phyloP scores from a whole-genome alignment of 2,113 vertebrate genomes.

The Oryzias melastigma region DNA sequence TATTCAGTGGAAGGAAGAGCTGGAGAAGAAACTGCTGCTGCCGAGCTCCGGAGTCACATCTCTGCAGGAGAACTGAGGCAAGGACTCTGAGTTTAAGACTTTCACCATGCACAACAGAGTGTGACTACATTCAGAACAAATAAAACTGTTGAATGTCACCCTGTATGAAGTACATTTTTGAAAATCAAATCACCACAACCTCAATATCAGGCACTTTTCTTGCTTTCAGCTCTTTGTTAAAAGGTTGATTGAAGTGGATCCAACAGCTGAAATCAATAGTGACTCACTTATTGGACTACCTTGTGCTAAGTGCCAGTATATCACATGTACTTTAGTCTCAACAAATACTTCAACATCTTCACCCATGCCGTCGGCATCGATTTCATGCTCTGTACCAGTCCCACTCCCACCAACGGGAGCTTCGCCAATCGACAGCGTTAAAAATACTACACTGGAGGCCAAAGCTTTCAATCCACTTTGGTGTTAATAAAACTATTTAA shows the following conservation, averaged over 20 bases:
- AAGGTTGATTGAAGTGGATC: constrained; percentile 30
- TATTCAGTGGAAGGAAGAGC: constrained; percentile 10
- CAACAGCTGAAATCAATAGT: constrained; percentile 36
- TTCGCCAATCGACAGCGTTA: constrained; percentile 22
- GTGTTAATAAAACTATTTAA: constrained; percentile 19
- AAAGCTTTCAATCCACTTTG: constrained; percentile 7
- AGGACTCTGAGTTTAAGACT: constrained; percentile 3
- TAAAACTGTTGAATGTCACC: constrained; percentile 14
- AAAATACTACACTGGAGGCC: constrained; percentile 45
- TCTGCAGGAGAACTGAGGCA: constrained; percentile 8
- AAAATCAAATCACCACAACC: not conserved
- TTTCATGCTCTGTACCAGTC: constrained; percentile 22
- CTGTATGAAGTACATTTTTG: not conserved
- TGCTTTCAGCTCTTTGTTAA: not conserved
- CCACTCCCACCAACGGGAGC: constrained; percentile 6
- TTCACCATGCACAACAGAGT: constrained; percentile 1
- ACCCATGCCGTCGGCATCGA: constrained; percentile 27
- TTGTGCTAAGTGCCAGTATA: constrained; percentile 4
- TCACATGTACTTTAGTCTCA: constrained; percentile 30
- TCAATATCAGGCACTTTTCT: not conserved
- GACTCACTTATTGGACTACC: constrained; percentile 28
- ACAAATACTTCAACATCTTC: constrained; percentile 24
- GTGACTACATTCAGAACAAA: not conserved
- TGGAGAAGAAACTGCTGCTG: not conserved
- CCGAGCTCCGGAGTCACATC: not conserved